These are phyloP conservation scores for Antechinus stuartii DNA, from an alignment of 2,113 vertebrate species.

Conservation along the genomic window DNA sequence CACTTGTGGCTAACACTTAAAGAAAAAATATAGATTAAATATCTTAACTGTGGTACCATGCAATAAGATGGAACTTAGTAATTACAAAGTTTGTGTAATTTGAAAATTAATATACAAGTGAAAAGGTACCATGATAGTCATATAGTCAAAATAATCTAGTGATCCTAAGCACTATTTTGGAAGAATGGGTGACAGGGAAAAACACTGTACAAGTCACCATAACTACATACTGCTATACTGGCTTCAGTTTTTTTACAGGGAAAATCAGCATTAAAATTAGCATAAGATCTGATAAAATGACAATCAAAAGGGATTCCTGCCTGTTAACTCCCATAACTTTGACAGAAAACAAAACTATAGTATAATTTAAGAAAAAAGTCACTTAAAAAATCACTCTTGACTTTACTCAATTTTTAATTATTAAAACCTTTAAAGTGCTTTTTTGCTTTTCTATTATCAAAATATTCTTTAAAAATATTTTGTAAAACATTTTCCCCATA, in stretches of 20 bases:
- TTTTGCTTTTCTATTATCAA: constrained; percentile 37
- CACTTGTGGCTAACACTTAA: constrained; percentile 21
- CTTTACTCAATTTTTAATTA: constrained; percentile 36
- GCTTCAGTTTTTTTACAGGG: neutral
- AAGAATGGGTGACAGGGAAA: neutral
- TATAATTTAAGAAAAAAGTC: neutral
- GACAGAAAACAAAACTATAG: constrained; percentile 22
- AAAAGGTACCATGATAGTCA: neutral
- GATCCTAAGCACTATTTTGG: constrained; percentile 20
- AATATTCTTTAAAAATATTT: constrained; percentile 36
- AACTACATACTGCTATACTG: constrained; percentile 14
- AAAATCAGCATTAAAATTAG: constrained; percentile 29
- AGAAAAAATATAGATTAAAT: constrained; percentile 11
- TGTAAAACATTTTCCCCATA: constrained; percentile 25
- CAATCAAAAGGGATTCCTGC: constrained; percentile 32
- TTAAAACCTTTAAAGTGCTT: constrained; percentile 20
- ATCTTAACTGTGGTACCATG: neutral
- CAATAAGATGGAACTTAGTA: neutral
- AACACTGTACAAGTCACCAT: neutral
- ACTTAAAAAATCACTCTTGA: neutral
- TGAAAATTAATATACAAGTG: neutral
- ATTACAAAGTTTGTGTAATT: neutral
- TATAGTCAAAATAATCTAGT: neutral
- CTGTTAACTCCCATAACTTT: neutral
- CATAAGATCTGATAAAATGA: constrained; percentile 24